Evolutionary conservation across 2,888 invertebrate genomes (phyloP), one percentile per base, ranked within the genome.

Genomic region (Megaustenia siamemsis): DNA sequence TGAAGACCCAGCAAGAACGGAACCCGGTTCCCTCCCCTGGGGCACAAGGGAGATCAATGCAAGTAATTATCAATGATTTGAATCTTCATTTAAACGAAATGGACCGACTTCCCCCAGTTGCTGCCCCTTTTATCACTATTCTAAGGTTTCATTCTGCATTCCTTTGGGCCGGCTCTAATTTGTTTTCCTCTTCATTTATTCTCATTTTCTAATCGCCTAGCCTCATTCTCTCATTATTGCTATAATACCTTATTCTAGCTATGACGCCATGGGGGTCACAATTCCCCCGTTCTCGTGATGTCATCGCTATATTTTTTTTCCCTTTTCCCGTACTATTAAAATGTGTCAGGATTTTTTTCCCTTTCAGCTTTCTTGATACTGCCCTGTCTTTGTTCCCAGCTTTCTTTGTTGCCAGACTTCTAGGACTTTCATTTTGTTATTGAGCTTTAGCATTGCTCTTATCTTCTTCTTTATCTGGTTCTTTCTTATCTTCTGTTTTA

Each of bases 11-110:
- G 63, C 28, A 63, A 32, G 63, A 63, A 63, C 8, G 28, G 32
- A 15, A 1, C 15, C 15, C 63, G 15, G 24, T 40, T 40, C 40
- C 24, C 69, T 4, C 32, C 73, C 49, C 15, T n/a, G 18, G 73
- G 49, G 45, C 32, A 28, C 49, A 43, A 8, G 49, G 73, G 73
- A 43, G 73, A 75, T 75, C 73, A 75, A 75, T 75, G 24, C 32
- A n/a, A 40, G 63, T 78, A 78, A 63, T 78, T 78, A 63, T 78
- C 66, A 66, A 63, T 43, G 43, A 78, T 63, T 63, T n/a, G 63
- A 56, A 53, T 35, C 38, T 38, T 60, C 35, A 28, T 77, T 56
- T 38, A 77, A 77, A 60, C 24, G 38, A 53, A 49, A 56, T 56
- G 32, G 15, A 28, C 63, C 1, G 32, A 21, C 28, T 63, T 32